Conservation (phyloP, 2,113 vertebrate species). For the cattle (Bos taurus) region DNA sequence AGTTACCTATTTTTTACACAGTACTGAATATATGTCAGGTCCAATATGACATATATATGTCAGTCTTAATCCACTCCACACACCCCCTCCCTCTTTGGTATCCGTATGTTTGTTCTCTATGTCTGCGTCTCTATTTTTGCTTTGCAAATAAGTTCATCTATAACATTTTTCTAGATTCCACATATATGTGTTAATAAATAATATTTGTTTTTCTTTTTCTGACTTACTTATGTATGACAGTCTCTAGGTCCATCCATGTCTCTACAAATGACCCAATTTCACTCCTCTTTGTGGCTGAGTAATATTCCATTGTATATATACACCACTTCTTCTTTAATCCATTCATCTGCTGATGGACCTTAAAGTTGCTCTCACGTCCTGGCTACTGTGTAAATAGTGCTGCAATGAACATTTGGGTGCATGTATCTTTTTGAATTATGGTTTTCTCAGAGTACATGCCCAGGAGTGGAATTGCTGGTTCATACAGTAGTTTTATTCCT, state of each 20-base stretch:
- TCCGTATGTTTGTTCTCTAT: neutral
- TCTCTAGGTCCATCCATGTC: neutral
- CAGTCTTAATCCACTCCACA: neutral
- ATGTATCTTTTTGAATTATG: neutral
- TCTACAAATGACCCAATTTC: neutral
- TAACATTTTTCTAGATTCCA: neutral
- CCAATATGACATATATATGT: neutral
- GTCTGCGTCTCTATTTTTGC: neutral
- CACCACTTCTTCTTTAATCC: neutral
- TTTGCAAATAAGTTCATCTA: neutral
- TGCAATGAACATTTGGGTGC: neutral
- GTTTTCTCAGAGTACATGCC: neutral
- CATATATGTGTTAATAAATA: neutral
- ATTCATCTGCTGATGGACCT: neutral
- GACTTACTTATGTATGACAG: neutral
- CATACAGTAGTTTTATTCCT: neutral
- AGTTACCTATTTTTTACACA: neutral
- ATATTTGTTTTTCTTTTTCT: neutral
- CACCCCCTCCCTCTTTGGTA: neutral
- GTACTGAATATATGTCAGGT: neutral
- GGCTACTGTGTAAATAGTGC: neutral
- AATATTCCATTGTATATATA: neutral
- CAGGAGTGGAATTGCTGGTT: neutral
- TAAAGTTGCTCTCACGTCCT: neutral
- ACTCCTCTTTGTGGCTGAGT: neutral